Percentiles rank a stretch among this genome's conserved stretches.
phyloP scores from a whole-genome alignment of 2,888 invertebrate genomes.

The Parnassius glacialis region DNA sequence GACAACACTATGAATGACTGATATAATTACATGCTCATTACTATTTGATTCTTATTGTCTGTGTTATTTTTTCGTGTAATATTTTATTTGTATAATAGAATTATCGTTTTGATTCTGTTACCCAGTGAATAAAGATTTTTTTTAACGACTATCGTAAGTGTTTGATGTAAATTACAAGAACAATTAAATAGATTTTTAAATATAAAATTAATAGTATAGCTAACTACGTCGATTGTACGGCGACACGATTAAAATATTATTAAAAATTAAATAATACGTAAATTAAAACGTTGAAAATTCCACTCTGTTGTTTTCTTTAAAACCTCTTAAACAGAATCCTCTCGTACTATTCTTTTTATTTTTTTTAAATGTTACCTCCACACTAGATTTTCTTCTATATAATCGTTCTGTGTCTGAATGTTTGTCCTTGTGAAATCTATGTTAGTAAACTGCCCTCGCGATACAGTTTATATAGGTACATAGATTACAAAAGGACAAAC shows the following conservation, averaged over 20 bases:
- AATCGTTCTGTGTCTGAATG: too few species aligned
- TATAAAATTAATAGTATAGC: slow-evolving; percentile 44
- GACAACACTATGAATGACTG: too few species aligned
- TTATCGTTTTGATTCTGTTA: slow-evolving; percentile 10
- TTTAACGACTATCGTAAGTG: slow-evolving; percentile 32
- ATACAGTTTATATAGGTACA: too few species aligned
- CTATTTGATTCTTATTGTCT: too few species aligned
- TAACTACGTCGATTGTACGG: slow-evolving; percentile 41
- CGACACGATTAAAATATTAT: slow-evolving; percentile 42
- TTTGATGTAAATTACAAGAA: slow-evolving; percentile 44
- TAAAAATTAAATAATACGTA: slow-evolving; percentile 52
- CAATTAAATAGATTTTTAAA: slow-evolving; percentile 40
- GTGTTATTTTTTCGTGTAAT: background rate
- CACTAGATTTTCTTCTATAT: too few species aligned
- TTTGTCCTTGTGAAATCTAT: too few species aligned
- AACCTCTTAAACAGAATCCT: background rate
- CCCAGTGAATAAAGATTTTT: slow-evolving; percentile 14
- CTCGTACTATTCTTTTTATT: too few species aligned
- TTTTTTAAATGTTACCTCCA: too few species aligned
- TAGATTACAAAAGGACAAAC: too few species aligned
- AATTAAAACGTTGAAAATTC: slow-evolving; percentile 56
- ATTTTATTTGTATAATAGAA: background rate
- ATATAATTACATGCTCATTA: too few species aligned
- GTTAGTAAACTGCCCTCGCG: too few species aligned
- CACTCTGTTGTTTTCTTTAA: slow-evolving; percentile 32